Percentiles rank a stretch among this genome's conserved stretches.
phyloP scores from a whole-genome alignment of 2,797 vertebrate species.

The Sebastes taczanowskii region DNA sequence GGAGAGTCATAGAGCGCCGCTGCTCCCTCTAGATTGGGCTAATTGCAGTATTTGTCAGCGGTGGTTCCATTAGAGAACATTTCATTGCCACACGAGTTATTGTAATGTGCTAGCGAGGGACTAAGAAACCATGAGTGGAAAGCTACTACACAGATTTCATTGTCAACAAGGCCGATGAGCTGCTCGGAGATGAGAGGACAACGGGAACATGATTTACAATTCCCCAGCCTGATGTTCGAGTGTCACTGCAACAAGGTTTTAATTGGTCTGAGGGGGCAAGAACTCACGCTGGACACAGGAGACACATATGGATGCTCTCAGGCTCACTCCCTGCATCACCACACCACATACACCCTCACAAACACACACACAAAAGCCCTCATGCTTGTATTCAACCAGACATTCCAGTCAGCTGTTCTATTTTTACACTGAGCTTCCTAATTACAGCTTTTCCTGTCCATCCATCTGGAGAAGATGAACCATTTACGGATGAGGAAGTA shows the following conservation, averaged over 20 bases:
- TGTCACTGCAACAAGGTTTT: conserved; percentile 46
- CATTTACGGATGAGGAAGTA: conserved; percentile 12
- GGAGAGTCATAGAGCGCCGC: conserved; percentile 32
- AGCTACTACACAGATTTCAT: conserved; percentile 35
- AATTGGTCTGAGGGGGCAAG: conserved; percentile 62
- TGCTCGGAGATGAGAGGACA: conserved; percentile 39
- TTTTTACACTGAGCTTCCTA: conserved; percentile 52
- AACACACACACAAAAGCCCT: not conserved
- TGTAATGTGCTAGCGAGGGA: conserved; percentile 55
- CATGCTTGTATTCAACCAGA: conserved; percentile 30
- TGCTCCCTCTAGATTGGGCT: conserved; percentile 65
- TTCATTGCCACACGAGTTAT: conserved; percentile 66
- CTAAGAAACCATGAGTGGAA: conserved; percentile 42
- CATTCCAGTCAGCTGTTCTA: conserved; percentile 49
- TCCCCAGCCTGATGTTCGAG: conserved; percentile 35
- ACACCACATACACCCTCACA: not conserved
- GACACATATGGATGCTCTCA: conserved; percentile 9
- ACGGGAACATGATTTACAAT: conserved; percentile 44
- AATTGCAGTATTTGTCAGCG: conserved; percentile 77
- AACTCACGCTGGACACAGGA: conserved; percentile 48
- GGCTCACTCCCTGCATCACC: conserved; percentile 7
- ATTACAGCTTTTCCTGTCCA: conserved; percentile 49
- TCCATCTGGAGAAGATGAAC: conserved; percentile 43
- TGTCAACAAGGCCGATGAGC: conserved; percentile 53
- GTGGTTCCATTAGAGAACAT: conserved; percentile 65